Percentiles rank a stretch among this genome's conserved stretches.
Conservation (phyloP, 2,888 invertebrate species). For the Melolontha melolontha region DNA sequence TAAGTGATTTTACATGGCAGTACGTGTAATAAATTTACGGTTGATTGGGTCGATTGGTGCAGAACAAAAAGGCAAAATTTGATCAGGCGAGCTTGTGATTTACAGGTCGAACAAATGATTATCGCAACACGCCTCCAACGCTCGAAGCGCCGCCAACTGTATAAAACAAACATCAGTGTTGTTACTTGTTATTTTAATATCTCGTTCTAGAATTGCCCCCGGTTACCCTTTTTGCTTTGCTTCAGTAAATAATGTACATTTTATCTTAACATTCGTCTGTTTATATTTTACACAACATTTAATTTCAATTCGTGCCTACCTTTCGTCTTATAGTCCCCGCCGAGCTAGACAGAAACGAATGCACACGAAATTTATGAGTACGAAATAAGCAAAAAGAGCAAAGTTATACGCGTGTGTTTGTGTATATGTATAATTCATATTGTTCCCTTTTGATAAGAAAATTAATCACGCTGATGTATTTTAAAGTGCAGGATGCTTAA, state of each 20-base stretch:
- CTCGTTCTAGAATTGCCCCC: constrained; percentile 60
- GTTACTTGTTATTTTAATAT: constrained; percentile 65
- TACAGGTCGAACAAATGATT: constrained; percentile 64
- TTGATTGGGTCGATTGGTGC: constrained; percentile 38
- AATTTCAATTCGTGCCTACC: constrained; percentile 46
- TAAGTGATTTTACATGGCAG: constrained; percentile 38
- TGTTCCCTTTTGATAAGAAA: constrained; percentile 29
- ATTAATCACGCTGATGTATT: constrained; percentile 25
- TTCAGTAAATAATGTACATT: constrained; percentile 60
- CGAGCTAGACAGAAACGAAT: constrained; percentile 26
- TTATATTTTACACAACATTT: constrained; percentile 59
- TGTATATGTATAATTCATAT: constrained; percentile 22
- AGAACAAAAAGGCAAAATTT: constrained; percentile 43
- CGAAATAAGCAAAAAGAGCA: constrained; percentile 19
- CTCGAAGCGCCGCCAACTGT: constrained; percentile 63
- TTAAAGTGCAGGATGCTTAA: constrained; percentile 10
- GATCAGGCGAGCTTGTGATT: constrained; percentile 56
- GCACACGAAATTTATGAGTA: constrained; percentile 30
- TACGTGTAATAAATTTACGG: constrained; percentile 34
- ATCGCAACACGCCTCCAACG: constrained; percentile 65
- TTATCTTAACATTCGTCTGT: constrained; percentile 61
- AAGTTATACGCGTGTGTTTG: constrained; percentile 2
- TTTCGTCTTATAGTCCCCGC: constrained; percentile 1
- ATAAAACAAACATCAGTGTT: constrained; percentile 66
- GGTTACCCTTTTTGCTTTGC: constrained; percentile 57